Percentiles rank a stretch among this genome's conserved stretches.
Conservation (phyloP, 2,888 invertebrate genomes). For the Ennomos quercinarius region DNA sequence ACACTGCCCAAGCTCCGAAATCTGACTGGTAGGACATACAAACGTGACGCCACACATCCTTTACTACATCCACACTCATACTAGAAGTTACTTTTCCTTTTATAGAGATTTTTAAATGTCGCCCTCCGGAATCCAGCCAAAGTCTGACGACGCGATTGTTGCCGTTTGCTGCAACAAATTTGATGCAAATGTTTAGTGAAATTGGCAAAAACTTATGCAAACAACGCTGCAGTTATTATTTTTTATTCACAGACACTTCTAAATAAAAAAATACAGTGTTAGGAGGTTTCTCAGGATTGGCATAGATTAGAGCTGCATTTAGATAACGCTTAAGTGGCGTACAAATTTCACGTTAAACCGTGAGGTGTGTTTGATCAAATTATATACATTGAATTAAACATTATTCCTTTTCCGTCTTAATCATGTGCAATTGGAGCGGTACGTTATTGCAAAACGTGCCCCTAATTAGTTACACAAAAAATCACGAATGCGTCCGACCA, state of each 20-base stretch:
- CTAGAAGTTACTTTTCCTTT: conserved; percentile 77
- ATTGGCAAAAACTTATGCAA: too few relatives aligned
- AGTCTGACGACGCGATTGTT: conserved; percentile 79
- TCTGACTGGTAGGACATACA: conserved; percentile 88
- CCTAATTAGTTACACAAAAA: conserved; percentile 2
- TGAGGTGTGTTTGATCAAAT: background rate
- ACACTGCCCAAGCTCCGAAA: conserved; percentile 86
- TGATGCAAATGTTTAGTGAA: too few relatives aligned
- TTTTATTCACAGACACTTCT: too few relatives aligned
- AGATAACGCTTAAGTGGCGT: background rate
- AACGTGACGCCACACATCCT: conserved; percentile 87
- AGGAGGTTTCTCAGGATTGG: too few relatives aligned
- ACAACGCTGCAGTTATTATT: too few relatives aligned
- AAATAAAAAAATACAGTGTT: too few relatives aligned
- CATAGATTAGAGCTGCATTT: background rate
- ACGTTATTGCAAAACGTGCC: conserved; percentile 7
- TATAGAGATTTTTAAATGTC: conserved; percentile 84
- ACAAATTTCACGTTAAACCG: conserved; percentile 7
- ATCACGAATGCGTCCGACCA: background rate
- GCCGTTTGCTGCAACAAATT: conserved; percentile 79
- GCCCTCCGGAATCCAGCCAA: conserved; percentile 87
- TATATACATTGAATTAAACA: conserved; percentile 12
- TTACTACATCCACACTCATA: conserved; percentile 69
- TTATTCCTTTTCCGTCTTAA: conserved; percentile 6
- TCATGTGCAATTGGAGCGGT: conserved; percentile 8